phyloP scores from a whole-genome alignment of 2,888 invertebrate species.

The Eurytoma californica region DNA sequence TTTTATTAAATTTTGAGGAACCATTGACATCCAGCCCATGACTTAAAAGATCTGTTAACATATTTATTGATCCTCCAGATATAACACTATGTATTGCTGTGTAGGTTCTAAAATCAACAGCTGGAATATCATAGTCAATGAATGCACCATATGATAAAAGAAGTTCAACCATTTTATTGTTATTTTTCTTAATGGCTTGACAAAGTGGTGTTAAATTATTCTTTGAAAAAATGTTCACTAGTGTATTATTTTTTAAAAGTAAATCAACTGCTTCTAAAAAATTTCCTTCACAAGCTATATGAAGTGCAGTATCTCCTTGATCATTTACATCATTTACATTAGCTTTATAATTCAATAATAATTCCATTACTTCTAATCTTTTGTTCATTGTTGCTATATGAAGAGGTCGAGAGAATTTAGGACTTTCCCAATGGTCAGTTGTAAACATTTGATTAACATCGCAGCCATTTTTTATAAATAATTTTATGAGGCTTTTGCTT shows the following conservation, averaged over 20 bases:
- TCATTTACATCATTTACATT: slow-evolving; percentile 35
- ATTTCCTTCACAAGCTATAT: slow-evolving; percentile 30
- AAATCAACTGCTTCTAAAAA: slow-evolving; percentile 41
- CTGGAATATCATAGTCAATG: slow-evolving; percentile 20
- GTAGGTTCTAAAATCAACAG: slow-evolving; percentile 1
- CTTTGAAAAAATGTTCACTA: slow-evolving; percentile 21
- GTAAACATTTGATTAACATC: slow-evolving; percentile 36
- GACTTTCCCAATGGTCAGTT: slow-evolving; percentile 18
- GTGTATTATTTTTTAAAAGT: slow-evolving; percentile 40
- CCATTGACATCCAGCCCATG: slow-evolving; percentile 33
- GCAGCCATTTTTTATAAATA: slow-evolving; percentile 37
- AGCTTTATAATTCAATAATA: slow-evolving; percentile 23
- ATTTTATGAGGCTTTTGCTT: slow-evolving; percentile 21
- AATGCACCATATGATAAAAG: slow-evolving; percentile 44
- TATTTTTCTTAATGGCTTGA: slow-evolving; percentile 34
- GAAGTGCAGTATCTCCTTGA: slow-evolving; percentile 40
- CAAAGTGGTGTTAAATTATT: slow-evolving; percentile 39
- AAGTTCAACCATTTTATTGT: slow-evolving; percentile 38
- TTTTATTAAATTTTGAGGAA: not conserved
- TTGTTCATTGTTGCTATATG: slow-evolving; percentile 20
- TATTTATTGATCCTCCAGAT: slow-evolving; percentile 22
- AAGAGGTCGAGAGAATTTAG: slow-evolving; percentile 21
- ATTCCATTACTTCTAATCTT: slow-evolving; percentile 10
- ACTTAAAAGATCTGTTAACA: slow-evolving; percentile 37
- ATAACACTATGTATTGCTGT: slow-evolving; percentile 28